Evolutionary conservation across 2,888 invertebrate species (phyloP), one percentile per base, ranked within the genome.

Genomic region (Drepanosiphum platanoidis): DNA sequence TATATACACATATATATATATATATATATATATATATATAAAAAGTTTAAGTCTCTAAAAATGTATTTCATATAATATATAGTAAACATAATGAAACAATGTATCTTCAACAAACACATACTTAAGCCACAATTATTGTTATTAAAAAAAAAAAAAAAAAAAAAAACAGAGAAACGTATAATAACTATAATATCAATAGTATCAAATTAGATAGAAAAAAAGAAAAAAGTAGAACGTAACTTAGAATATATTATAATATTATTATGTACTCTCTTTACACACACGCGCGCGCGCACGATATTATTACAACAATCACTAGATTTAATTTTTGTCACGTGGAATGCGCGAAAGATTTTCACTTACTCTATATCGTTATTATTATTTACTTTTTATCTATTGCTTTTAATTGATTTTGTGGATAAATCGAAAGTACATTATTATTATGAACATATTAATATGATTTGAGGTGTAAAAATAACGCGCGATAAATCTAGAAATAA

Each of bases 1-100:
- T n/a, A n/a, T n/a, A n/a, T n/a, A n/a, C n/a, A n/a, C n/a, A n/a
- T n/a, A n/a, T n/a, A n/a, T n/a, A n/a, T n/a, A n/a, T n/a, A n/a
- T n/a, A n/a, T n/a, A n/a, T n/a, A n/a, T n/a, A n/a, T n/a, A n/a
- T n/a, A n/a, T n/a, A n/a, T n/a, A n/a, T n/a, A 86, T 83, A 74
- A 72, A 86, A 86, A 79, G 66, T 84, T 86, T 87, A 84, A 86
- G 79, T 68, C 86, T 87, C 80, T 86, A 82, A 86, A 82, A 75
- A 70, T 87, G 84, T 86, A 87, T 86, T 84, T 86, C 68, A 84
- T 84, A 84, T 66, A 58, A 61, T 27, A 52, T 81, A 70, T 52
- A 84, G 36, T 84, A 84, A 84, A 84, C 58, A 70, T 68, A 58
- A 77, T 70, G 68, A 84, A 77, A 68, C 68, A 77, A 84, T 32